phyloP scores from a whole-genome alignment of 2,113 vertebrate species.

The Corythornis vintsioides region DNA sequence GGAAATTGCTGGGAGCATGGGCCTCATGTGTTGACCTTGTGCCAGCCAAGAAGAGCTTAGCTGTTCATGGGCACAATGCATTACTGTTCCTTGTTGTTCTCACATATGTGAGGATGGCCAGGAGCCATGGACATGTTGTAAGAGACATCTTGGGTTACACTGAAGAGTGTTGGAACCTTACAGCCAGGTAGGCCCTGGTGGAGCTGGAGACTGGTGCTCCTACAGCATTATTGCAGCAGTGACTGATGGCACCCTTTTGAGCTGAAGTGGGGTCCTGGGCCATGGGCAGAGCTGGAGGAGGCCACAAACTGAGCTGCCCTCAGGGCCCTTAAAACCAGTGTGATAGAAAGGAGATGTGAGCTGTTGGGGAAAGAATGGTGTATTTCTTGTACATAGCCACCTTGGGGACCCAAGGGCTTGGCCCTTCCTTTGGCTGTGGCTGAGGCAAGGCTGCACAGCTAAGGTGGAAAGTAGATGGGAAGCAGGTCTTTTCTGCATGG shows the following conservation, averaged over 20 bases:
- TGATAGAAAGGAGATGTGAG: not conserved
- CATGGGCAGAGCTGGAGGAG: not conserved
- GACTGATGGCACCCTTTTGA: not conserved
- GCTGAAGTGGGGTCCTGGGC: not conserved
- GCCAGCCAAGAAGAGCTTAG: not conserved
- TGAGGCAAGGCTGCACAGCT: not conserved
- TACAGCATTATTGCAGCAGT: not conserved
- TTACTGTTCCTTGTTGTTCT: not conserved
- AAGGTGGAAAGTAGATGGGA: not conserved
- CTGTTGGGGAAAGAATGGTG: not conserved
- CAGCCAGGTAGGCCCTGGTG: not conserved
- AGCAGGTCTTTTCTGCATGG: not conserved
- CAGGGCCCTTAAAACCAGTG: not conserved
- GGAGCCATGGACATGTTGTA: not conserved
- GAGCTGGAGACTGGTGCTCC: not conserved
- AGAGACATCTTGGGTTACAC: not conserved
- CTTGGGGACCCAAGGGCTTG: not conserved
- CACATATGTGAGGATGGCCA: not conserved
- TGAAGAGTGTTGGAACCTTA: not conserved
- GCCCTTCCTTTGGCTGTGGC: not conserved
- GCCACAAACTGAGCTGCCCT: not conserved
- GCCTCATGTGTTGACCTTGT: not conserved
- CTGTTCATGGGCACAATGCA: not conserved
- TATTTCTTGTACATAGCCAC: not conserved
- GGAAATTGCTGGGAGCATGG: fast-evolving